Percentiles rank a stretch among this genome's conserved stretches.
Conservation (phyloP, 1,140 invertebrate genomes). For the Platyscapa corneri region DNA sequence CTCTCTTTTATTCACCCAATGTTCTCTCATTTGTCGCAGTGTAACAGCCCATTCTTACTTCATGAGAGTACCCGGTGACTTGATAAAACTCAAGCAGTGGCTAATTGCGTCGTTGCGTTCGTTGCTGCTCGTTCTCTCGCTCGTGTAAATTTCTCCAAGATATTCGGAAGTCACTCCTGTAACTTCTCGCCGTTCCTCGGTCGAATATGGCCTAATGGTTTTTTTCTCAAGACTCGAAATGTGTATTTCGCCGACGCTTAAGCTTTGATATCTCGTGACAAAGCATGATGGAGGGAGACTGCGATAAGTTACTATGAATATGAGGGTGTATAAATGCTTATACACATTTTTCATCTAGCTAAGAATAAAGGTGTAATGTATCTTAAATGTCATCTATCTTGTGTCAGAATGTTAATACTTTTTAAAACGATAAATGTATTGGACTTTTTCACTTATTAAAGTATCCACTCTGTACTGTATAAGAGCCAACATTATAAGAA, state of each 20-base stretch:
- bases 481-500: no score
- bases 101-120: constrained; percentile 45
- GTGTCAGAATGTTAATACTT: neutral
- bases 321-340: neutral
- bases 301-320: neutral
- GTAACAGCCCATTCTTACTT: constrained; percentile 18
- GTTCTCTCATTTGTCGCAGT: constrained; percentile 22
- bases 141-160: neutral
- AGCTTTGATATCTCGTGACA: neutral
- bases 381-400: neutral
- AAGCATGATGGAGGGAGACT: neutral
- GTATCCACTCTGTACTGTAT: no score
- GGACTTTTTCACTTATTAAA: neutral
- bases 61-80: constrained; percentile 30
- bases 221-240: neutral
- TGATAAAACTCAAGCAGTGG: constrained; percentile 33
- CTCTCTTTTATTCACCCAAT: neutral
- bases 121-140: neutral
- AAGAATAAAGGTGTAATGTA: neutral
- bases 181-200: neutral
- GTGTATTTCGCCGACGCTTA: neutral
- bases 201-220: neutral
- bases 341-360: neutral
- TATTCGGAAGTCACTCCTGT: neutral
- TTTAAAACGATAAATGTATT: neutral